Percentiles rank a stretch among this genome's conserved stretches.
Conservation (phyloP, 2,797 vertebrate species). For the Galaxias olidus region DNA sequence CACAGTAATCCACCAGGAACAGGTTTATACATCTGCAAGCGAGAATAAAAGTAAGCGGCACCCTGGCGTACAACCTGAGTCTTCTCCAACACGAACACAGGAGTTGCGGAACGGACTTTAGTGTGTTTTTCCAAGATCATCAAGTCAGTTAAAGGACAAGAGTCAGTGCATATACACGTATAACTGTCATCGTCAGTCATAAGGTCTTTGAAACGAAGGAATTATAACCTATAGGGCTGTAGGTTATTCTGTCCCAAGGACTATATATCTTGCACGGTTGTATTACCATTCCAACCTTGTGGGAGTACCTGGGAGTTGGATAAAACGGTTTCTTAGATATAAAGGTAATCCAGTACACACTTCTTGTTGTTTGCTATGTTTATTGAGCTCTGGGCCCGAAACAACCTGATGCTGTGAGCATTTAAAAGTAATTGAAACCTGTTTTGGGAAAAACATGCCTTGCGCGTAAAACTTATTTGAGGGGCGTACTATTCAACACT, state of each 20-base stretch:
- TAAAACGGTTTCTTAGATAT: slow-evolving; percentile 16
- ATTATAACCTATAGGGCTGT: slow-evolving; percentile 26
- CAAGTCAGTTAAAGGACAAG: slow-evolving; percentile 55
- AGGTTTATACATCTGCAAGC: slow-evolving; percentile 68
- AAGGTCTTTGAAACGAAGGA: slow-evolving; percentile 34
- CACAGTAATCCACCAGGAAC: slow-evolving; percentile 76
- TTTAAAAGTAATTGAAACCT: no score
- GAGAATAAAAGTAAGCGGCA: slow-evolving; percentile 72
- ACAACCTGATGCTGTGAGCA: no score
- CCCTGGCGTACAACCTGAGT: slow-evolving; percentile 41
- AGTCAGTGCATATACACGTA: slow-evolving; percentile 60
- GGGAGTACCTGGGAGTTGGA: slow-evolving; percentile 24
- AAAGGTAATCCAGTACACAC: slow-evolving; percentile 16
- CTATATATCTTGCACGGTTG: slow-evolving; percentile 23
- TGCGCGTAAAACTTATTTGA: no score
- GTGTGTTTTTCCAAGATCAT: slow-evolving; percentile 53
- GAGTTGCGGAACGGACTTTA: slow-evolving; percentile 60
- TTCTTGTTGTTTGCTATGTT: no score
- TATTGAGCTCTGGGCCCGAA: no score
- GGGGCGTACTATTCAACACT: no score
- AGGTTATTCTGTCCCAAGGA: slow-evolving; percentile 12
- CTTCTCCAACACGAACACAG: slow-evolving; percentile 50
- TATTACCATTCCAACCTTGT: slow-evolving; percentile 17
- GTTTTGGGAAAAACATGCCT: no score
- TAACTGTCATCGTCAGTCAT: slow-evolving; percentile 58